Percentiles rank a stretch among this genome's conserved stretches.
These are phyloP conservation scores for Ochropleura plecta DNA, from an alignment of 2,888 invertebrate genomes.

Conservation along the genomic window DNA sequence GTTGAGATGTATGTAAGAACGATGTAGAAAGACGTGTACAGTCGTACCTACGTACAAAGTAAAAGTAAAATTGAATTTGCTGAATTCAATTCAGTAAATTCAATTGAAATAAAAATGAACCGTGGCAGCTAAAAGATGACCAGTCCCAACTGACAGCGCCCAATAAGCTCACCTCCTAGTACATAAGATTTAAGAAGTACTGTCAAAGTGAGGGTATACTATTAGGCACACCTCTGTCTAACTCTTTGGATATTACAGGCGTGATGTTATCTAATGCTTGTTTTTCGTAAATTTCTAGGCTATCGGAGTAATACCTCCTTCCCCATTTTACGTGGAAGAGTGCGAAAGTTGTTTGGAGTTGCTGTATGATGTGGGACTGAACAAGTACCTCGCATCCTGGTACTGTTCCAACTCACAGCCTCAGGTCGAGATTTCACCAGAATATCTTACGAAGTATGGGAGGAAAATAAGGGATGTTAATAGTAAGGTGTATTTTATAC, in stretches of 20 bases:
- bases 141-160: too few relatives aligned
- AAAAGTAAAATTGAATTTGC: too few relatives aligned
- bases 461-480: constrained; percentile 81
- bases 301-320: constrained; percentile 92
- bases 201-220: not conserved
- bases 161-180: not conserved
- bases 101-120: too few relatives aligned
- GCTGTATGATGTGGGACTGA: constrained; percentile 94
- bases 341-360: constrained; percentile 96
- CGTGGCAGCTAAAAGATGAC: too few relatives aligned
- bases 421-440: constrained; percentile 86
- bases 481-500: constrained; percentile 78
- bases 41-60: too few relatives aligned
- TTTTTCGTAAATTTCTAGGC: constrained; percentile 79
- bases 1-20: too few relatives aligned
- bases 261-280: not conserved
- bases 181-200: not conserved
- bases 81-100: too few relatives aligned
- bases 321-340: constrained; percentile 97
- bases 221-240: not conserved
- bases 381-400: constrained; percentile 93
- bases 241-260: not conserved
- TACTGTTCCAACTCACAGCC: constrained; percentile 92
- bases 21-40: too few relatives aligned
- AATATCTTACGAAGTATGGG: constrained; percentile 82